Conservation (phyloP, 2,888 invertebrate genomes). For the Neocrepidodera transversa region DNA sequence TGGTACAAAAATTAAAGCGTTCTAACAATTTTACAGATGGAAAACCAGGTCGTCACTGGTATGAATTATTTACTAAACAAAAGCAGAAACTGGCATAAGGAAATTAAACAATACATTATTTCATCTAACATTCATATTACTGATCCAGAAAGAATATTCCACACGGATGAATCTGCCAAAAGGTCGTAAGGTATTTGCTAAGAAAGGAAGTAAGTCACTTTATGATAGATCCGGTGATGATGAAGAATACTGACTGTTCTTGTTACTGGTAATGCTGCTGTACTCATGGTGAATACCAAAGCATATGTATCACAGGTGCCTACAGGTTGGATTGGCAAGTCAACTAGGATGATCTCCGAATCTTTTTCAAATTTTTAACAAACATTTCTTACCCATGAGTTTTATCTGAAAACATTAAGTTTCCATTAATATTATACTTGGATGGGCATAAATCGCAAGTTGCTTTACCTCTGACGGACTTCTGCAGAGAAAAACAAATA, state of each 20-base stretch:
- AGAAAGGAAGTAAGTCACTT: conserved; percentile 33
- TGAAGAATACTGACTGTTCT: conserved; percentile 30
- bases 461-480: conserved; percentile 10
- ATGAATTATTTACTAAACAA: conserved; percentile 16
- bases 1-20: conserved; percentile 16
- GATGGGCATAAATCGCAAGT: conserved; percentile 23
- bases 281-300: conserved; percentile 24
- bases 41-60: conserved; percentile 26
- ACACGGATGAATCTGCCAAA: conserved; percentile 35
- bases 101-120: conserved; percentile 30
- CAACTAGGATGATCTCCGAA: conserved; percentile 23
- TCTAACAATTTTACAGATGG: conserved; percentile 23
- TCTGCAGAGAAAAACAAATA: conserved; percentile 17
- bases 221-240: conserved; percentile 30
- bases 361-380: conserved; percentile 18
- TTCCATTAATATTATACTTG: conserved; percentile 18
- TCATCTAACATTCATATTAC: conserved; percentile 24
- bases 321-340: conserved; percentile 19
- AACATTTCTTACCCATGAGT: conserved; percentile 23
- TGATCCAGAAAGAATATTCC: conserved; percentile 30
- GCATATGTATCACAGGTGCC: conserved; percentile 22
- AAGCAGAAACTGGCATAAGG: conserved; percentile 32
- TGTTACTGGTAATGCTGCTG: conserved; percentile 21
- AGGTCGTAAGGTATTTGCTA: conserved; percentile 24
- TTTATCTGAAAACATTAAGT: conserved; percentile 6